A percentile compares a stretch with the other conserved stretches of the same genome.
These are phyloP conservation scores for Penaeus vannamei DNA, from an alignment of 1,140 invertebrate species.

Conservation along the genomic window DNA sequence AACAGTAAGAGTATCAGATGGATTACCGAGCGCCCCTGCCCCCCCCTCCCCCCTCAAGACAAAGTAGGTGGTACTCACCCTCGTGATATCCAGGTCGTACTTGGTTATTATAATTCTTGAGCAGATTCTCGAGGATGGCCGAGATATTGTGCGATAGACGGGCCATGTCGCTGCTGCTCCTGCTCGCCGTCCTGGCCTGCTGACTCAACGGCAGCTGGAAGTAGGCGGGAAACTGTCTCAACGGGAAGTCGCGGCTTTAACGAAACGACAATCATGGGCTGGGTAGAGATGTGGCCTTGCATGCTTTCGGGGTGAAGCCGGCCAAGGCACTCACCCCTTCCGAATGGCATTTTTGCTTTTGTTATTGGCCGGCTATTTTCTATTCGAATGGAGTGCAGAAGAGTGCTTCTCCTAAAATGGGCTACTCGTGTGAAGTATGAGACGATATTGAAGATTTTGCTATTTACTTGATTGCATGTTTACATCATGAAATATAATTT, in stretches of 20 bases:
- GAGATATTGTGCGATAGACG: conserved; percentile 72
- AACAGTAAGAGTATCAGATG: no score
- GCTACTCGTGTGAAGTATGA: no score
- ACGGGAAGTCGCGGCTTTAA: not conserved
- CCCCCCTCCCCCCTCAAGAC: no score
- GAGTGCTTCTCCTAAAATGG: no score
- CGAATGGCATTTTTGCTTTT: not conserved
- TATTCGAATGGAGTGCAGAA: no score
- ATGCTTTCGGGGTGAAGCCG: not conserved
- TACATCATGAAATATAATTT: no score
- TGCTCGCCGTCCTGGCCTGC: conserved; percentile 2
- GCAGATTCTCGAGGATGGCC: conserved; percentile 73
- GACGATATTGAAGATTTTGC: no score
- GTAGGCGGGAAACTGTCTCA: not conserved
- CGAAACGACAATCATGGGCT: not conserved
- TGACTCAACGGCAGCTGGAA: conserved; percentile 28
- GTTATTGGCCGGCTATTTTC: no score
- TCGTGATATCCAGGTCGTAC: conserved; percentile 74
- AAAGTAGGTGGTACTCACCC: conserved; percentile 70
- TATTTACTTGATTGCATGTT: no score
- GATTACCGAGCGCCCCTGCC: not conserved
- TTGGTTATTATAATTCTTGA: conserved; percentile 75
- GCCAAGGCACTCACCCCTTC: not conserved
- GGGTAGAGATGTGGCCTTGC: not conserved
- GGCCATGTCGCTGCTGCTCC: conserved; percentile 61